Base-by-base conservation (phyloP, 1,140 invertebrate genomes). In the Aphelenchoides besseyi region DNA sequence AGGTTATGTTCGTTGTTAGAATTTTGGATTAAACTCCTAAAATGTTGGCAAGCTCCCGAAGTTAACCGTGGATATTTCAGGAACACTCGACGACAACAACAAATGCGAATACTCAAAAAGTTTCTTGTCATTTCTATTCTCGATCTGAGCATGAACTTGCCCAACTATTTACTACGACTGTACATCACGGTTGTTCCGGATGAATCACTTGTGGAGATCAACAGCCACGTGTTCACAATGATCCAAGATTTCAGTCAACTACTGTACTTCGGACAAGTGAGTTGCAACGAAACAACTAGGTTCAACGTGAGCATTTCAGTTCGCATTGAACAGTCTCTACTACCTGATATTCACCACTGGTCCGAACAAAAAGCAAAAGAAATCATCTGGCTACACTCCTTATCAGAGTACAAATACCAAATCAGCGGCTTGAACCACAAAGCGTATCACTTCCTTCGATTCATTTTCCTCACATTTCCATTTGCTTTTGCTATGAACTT, bases 111-210 rank as follows among this genome's bases (percentile, higher is more conserved):
- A n/a, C 67, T 82, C 2, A 55, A 80, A 18, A 41, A 81, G 29
- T 83, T 75, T 57, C 76, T 82, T 23, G 77, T 62, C 29, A 82
- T 82, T 33, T 80, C 80, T 2, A 41, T 82, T 5, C 72, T 83
- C 48, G 80, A 82, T 66, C 52, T 82, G 18, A 68, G 66, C 3
- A 81, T 82, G 80, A 82, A 82, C 70, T 61, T 82, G 29, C 80
- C 80, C 9, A 82, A 77, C 23, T 83, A 82, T 36, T 33, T 82
- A 9, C 33, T 83, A 1, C 68, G 80, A 1, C 73, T 82, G 5
- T 82, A 82, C 63, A 29, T 83, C 0, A 77, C 61, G 54, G 26
- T 81, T 18, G 57, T 72, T 9, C 48, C 76, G 2, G 63, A 74
- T 0, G 75, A 80, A 26, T 68, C 74, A 48, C 37, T 81, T 0